Evolutionary conservation across 2,797 vertebrate genomes (phyloP).

Genomic region (Arnoldichthys spilopterus): DNA sequence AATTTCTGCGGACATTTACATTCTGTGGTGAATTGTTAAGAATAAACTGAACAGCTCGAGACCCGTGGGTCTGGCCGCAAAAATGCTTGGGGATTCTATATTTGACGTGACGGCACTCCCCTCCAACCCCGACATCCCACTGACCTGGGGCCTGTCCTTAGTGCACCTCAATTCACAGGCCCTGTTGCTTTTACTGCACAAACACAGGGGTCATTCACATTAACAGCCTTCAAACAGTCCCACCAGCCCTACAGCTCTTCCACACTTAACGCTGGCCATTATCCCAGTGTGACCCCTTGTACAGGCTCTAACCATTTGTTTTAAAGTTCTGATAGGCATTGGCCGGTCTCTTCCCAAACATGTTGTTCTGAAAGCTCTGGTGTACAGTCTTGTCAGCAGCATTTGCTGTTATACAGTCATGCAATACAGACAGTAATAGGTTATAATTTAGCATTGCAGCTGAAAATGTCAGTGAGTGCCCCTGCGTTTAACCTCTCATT

Average conservation of each 20-base stretch:
- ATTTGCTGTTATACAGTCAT: conserved; percentile 16
- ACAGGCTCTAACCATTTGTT: too few relatives aligned
- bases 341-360: not conserved
- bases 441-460: too few relatives aligned
- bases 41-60: conserved; percentile 78
- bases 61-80: conserved; percentile 80
- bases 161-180: conserved; percentile 66
- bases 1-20: conserved; percentile 82
- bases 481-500: not conserved
- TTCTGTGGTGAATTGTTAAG: conserved; percentile 84
- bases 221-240: conserved; percentile 24
- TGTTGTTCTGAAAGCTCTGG: conserved; percentile 21
- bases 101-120: conserved; percentile 76
- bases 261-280: conserved; percentile 29
- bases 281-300: conserved; percentile 18
- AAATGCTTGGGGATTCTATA: conserved; percentile 82
- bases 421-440: not conserved
- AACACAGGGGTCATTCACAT: conserved; percentile 40
- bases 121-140: conserved; percentile 75
- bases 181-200: conserved; percentile 56
- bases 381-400: conserved; percentile 8
- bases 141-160: conserved; percentile 78
- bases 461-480: not conserved
- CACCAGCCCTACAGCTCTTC: conserved; percentile 28
- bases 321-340: conserved; percentile 29